Base-by-base conservation (phyloP, 2,797 vertebrate species). In the Hydrocynus forskahlii region DNA sequence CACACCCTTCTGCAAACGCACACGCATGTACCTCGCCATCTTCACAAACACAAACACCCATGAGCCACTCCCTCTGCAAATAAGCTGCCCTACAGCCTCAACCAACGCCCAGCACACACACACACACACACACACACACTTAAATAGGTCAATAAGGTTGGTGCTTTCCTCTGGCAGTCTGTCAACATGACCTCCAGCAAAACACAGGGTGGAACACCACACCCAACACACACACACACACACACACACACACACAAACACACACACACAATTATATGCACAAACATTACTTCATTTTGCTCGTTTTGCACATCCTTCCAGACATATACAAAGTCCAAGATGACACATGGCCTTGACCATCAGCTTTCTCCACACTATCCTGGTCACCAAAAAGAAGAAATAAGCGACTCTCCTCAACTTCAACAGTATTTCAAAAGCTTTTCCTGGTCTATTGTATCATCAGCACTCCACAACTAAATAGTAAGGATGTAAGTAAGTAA, bases 151-250 rank as follows among this genome's bases (percentile, higher is more conserved):
- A 91, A 91, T 88, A 91, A 88, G 81, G 72, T 86, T 86, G 88
- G 86, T 77, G 88, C 89, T 91, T 89, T 91, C 80, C 88, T 89
- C 77, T 89, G 89, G 87, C 89, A 86, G 87, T 87, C 89, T 89
- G 89, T 92, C 90, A 93, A 92, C 89, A 91, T 88, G 85, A 92
- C 92, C 90, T 93, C 89, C 90, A 82, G 69, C 74, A 29, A 76
- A 78, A 81, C 66, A 82, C 76, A 72, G 50, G 70, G 70, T 54
- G 59, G 19, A 54, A 25, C 79, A 81, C 67, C 81, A 79, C 79
- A 69, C 81, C 78, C 81, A 76, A 40, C 73, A 76, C 19, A 89
- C 79, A 84, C 66, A 76, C 63, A 74, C 43, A 78, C 4, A 69
- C 14, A 25, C 54, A 78, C 57, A 76, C 81, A 85, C 79, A 80